Conservation (phyloP, 2,888 invertebrate genomes). For the Pyrochroa serraticornis region DNA sequence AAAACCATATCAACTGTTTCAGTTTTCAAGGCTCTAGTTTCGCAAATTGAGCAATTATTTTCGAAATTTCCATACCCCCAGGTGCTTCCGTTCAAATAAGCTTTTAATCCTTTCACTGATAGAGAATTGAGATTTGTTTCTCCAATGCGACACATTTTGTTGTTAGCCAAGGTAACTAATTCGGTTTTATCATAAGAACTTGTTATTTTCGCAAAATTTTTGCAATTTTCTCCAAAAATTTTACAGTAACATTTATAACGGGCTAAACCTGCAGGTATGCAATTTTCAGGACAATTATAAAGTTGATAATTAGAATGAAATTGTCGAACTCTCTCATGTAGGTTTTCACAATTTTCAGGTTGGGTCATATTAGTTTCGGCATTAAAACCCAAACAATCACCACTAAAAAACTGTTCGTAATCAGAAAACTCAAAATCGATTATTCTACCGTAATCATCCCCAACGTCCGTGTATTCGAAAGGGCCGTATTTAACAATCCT, state of each 20-base stretch:
- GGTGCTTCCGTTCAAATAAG: conserved; percentile 20
- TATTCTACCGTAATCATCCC: conserved; percentile 34
- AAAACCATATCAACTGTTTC: conserved; percentile 34
- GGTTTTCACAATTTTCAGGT: conserved; percentile 31
- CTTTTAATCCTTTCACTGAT: background rate
- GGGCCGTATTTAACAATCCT: conserved; percentile 35
- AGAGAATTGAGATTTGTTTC: background rate
- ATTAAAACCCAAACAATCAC: conserved; percentile 32
- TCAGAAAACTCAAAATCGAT: conserved; percentile 18
- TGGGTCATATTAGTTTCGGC: conserved; percentile 12
- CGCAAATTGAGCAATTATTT: conserved; percentile 38
- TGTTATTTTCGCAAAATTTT: conserved; percentile 27
- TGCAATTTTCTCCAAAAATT: conserved; percentile 7
- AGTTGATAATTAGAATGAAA: conserved; percentile 25
- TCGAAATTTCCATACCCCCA: conserved; percentile 27
- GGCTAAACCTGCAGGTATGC: conserved; percentile 34
- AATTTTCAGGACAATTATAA: conserved; percentile 36
- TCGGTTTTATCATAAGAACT: conserved; percentile 29
- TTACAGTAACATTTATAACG: conserved; percentile 40
- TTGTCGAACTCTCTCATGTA: conserved; percentile 28
- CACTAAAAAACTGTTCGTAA: conserved; percentile 33
- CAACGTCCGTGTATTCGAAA: conserved; percentile 38
- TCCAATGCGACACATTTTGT: conserved; percentile 34
- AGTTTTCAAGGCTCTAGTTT: conserved; percentile 7
- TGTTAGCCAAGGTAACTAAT: conserved; percentile 29